Base-by-base conservation (phyloP, 1,140 invertebrate genomes). In the Drosophila punjabiensis region DNA sequence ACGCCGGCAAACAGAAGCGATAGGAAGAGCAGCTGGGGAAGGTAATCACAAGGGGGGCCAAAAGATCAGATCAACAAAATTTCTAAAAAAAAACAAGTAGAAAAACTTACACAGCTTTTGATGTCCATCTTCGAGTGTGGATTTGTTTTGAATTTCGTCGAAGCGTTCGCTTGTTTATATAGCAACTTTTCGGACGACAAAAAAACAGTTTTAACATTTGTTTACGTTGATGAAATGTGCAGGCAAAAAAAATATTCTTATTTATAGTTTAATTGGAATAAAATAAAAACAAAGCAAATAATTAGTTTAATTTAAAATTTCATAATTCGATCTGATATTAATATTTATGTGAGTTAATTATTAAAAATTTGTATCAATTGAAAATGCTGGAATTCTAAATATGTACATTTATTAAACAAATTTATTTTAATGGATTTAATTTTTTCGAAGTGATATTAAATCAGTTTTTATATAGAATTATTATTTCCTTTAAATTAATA, bases 1-100 rank as follows among this genome's bases (percentile, higher is more conserved):
- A 14, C 45, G 10, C 53, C 65, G 20, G 66, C 69, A 71, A 82
- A 24, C 16, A 70, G 52, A 16, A 86, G 41, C 20, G 81, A 75
- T 37, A 83, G 14, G 18, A 82, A 35, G 11, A 76, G 11, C 20
- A 85, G 18, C 82, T 84, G 47, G 3, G 9, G 32, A 28, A 18
- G 14, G 32, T 7, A 37, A 52, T 16, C 45, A 28, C 33, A 41
- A 60, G 11, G 13, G 58, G 24, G 28, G 35, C 61, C 35, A 56
- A 35, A 13, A 39, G 28, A 35, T 59, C 20, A 52, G 24, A 39
- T 53, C 18, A 55, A 62, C 30, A n/a, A 18, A 18, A 30, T 13
- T 2, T n/a, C 9, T 20, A n/a, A 7, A 5, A 16, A 37, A 24
- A 16, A 4, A 2, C n/a, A n/a, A n/a, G n/a, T n/a, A n/a, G n/a